Percentiles rank a stretch among this genome's conserved stretches.
Conservation (phyloP, 2,888 invertebrate species). For the Micropterix aruncella region DNA sequence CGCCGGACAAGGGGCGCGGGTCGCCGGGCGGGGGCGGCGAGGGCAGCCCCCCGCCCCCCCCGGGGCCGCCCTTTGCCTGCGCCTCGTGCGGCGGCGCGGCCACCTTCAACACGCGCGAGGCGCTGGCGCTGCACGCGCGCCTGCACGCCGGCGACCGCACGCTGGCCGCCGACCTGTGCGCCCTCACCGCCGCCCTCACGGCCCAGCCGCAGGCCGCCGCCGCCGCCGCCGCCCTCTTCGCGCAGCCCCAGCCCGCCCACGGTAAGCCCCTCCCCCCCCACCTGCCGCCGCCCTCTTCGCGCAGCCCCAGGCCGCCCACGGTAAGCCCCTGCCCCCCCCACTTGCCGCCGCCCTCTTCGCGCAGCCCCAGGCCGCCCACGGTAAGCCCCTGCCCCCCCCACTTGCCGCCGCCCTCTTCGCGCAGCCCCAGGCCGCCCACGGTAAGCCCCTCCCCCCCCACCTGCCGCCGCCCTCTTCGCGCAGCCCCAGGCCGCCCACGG, state of each 20-base stretch:
- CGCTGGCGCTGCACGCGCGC: conserved; percentile 62
- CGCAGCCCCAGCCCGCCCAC: conserved; percentile 9
- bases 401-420: too few species aligned
- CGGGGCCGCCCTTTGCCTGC: conserved; percentile 15
- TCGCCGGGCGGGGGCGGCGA: conserved; percentile 3
- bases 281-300: conserved; percentile 9
- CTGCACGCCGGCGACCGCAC: conserved; percentile 70
- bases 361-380: too few species aligned
- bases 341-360: too few species aligned
- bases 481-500: too few species aligned
- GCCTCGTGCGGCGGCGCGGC: conserved; percentile 22
- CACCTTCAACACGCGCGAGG: conserved; percentile 41
- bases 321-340: too few species aligned
- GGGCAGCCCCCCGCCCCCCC: conserved; percentile 4
- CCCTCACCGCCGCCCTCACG: conserved; percentile 63
- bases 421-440: too few species aligned
- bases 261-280: too few species aligned
- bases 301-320: too few species aligned
- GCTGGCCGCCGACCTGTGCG: conserved; percentile 67
- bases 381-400: too few species aligned
- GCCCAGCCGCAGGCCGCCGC: conserved; percentile 45
- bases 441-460: too few species aligned
- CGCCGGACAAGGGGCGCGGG: not conserved
- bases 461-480: too few species aligned
- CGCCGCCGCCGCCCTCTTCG: conserved; percentile 14